Conservation (phyloP, 2,113 vertebrate genomes). For the Bos javanicus region DNA sequence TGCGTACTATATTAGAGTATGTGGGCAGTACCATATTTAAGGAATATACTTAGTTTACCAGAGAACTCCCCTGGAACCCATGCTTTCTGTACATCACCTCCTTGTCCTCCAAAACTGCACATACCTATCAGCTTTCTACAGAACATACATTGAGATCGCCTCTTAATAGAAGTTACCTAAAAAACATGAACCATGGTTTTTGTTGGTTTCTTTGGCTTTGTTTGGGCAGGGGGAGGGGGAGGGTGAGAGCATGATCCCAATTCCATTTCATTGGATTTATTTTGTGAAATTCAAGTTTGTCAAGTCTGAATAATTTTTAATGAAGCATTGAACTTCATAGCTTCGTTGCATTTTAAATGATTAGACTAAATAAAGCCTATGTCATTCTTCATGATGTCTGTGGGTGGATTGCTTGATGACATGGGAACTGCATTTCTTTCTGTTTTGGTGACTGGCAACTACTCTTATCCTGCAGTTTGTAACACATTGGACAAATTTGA, state of each 20-base stretch:
- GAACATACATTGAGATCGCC: background rate
- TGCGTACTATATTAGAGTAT: background rate
- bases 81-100: background rate
- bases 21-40: background rate
- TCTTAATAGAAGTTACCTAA: background rate
- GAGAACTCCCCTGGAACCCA: background rate
- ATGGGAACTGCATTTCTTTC: background rate
- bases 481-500: background rate
- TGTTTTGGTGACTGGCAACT: background rate
- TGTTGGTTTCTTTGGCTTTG: background rate
- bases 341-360: background rate
- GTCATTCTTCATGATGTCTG: background rate
- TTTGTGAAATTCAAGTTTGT: conserved; percentile 15
- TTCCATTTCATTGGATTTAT: background rate
- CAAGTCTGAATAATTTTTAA: background rate
- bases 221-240: accelerated
- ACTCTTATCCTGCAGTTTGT: background rate
- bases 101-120: background rate
- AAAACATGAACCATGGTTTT: background rate
- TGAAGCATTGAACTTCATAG: background rate
- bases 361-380: background rate
- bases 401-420: background rate
- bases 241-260: background rate
- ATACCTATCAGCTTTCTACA: background rate
- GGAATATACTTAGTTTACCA: background rate